Percentiles rank a stretch among this genome's conserved stretches.
These are phyloP conservation scores for Pristionchus entomophagus DNA, from an alignment of 2,888 invertebrate genomes.

Conservation along the genomic window DNA sequence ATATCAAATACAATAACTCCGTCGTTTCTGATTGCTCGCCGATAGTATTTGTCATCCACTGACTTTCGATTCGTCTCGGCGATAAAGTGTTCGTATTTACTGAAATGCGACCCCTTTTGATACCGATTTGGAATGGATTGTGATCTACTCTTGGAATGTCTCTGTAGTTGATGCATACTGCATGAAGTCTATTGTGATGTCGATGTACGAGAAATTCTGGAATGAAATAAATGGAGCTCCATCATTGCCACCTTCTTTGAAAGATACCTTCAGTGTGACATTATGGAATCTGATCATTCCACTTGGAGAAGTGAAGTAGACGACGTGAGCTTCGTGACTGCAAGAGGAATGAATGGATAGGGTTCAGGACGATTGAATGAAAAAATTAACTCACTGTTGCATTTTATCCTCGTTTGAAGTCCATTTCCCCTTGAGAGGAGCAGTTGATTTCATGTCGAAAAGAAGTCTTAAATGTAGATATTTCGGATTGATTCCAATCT, in stretches of 20 bases:
- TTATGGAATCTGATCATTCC: constrained; percentile 74
- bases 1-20: constrained; percentile 72
- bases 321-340: constrained; percentile 72
- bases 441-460: constrained; percentile 75
- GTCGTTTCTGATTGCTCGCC: constrained; percentile 72
- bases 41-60: constrained; percentile 73
- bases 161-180: constrained; percentile 7
- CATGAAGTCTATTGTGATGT: constrained; percentile 51
- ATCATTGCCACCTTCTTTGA: too few species aligned
- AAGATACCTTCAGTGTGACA: constrained; percentile 52
- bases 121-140: not conserved
- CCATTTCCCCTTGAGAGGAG: constrained; percentile 71
- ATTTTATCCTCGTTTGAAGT: constrained; percentile 64
- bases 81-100: constrained; percentile 74
- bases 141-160: constrained; percentile 9
- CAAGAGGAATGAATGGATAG: constrained; percentile 44
- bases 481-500: not conserved
- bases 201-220: constrained; percentile 59
- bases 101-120: constrained; percentile 49
- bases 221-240: not conserved
- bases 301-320: constrained; percentile 73
- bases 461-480: constrained; percentile 70
- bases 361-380: not conserved
- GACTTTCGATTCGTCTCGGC: constrained; percentile 69
- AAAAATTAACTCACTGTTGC: constrained; percentile 57